A percentile compares a stretch with the other conserved stretches of the same genome.
phyloP scores from a whole-genome alignment of 2,888 invertebrate species.

The Stenchaetothrips biformis region DNA sequence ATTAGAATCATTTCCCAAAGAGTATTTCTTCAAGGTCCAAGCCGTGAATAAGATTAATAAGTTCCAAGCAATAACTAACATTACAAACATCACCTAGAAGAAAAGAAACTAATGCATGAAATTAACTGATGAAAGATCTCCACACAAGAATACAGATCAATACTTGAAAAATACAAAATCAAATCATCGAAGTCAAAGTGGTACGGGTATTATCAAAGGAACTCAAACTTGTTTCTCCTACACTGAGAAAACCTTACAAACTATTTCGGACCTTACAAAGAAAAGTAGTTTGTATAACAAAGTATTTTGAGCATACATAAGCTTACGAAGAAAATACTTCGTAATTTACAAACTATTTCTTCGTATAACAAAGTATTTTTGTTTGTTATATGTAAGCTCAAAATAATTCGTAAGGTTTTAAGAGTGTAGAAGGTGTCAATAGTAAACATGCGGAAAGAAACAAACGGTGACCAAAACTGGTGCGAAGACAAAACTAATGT shows the following conservation, averaged over 20 bases:
- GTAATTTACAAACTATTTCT: too few relatives aligned
- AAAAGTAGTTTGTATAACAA: too few relatives aligned
- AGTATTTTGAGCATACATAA: too few relatives aligned
- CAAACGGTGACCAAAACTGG: not conserved
- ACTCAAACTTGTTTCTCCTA: not conserved
- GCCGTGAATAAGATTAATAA: not conserved
- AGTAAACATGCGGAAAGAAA: not conserved
- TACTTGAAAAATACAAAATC: not conserved
- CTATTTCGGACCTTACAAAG: too few relatives aligned
- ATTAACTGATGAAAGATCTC: not conserved
- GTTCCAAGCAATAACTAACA: not conserved
- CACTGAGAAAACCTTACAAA: too few relatives aligned
- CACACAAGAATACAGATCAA: not conserved
- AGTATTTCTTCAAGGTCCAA: not conserved
- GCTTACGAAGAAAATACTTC: too few relatives aligned
- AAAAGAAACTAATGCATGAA: not conserved
- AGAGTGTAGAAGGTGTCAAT: not conserved
- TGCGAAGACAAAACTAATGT: not conserved
- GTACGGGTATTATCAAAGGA: not conserved
- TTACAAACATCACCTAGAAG: not conserved
- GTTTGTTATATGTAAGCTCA: too few relatives aligned
- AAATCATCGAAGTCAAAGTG: not conserved
- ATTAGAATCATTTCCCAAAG: not conserved
- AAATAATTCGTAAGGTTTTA: too few relatives aligned
- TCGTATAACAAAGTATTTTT: too few relatives aligned